Base-by-base conservation (phyloP, 2,113 vertebrate genomes). In the Malaclemys terrapin region DNA sequence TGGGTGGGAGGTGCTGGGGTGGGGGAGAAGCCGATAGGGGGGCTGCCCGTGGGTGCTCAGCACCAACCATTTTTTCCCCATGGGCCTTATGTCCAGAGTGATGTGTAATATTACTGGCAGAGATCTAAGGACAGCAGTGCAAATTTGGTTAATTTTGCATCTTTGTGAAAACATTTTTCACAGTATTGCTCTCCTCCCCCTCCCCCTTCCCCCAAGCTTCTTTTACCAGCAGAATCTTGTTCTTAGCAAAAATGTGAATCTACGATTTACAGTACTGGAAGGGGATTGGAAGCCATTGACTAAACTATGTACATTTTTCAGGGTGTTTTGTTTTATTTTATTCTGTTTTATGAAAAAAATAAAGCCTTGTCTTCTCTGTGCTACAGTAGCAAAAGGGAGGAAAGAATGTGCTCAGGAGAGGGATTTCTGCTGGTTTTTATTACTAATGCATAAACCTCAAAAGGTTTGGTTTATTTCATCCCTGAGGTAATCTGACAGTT, bases 171-270 rank as follows among this genome's bases (percentile, higher is more conserved):
- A 72, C 24, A 45, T 17, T 42, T 87, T 86, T 57, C 45, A 31
- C 78, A 84, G n/a, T 59, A 25, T n/a, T 42, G 10, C 0, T 0
- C 8, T 62, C 24, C 9, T 3, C 3, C 3, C 24, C 0, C 2
- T 1, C 9, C 4, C 31, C 9, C 5, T 49, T 59, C 49, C 52
- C 83, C 0, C 0, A 6, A 5, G 52, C 19, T 85, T 83, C 88
- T 24, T 6, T 50, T 89, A 62, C 35, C 69, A 89, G 20, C 16
- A 4, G 87, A 87, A 85, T 82, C 85, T 52, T 85, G 6, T 87
- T 81, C 82, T 91, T 80, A 81, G 50, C 0, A 83, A 81, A 89
- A 86, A 53, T 5, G 3, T 0, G 20, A 12, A 2, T 45, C 42
- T 35, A 9, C 47, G 22, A 52, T 90, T 88, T 85, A 10, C 27